Base-by-base conservation (phyloP, 2,888 invertebrate species). In the Hirudinaria manillensis region DNA sequence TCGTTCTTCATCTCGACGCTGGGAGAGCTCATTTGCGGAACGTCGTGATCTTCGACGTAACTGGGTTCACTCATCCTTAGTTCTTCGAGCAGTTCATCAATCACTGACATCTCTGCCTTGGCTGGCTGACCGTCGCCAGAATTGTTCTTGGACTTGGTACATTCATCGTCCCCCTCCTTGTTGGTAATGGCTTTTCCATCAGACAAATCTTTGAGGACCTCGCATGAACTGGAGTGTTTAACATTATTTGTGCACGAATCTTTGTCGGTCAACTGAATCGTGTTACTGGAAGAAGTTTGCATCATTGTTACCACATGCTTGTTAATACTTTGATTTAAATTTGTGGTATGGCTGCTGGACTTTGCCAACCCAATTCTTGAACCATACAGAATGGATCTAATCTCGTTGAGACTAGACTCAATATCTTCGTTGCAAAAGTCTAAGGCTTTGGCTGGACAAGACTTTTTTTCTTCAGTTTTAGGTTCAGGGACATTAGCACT, bases 361-460 rank as follows among this genome's bases (percentile, higher is more conserved):
- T 61, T 61, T 61, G 61, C 61, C 29, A 61, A 61, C n/a, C 61
- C 61, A 61, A 61, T 61, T 29, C 61, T 36, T 19, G 72, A 45
- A 24, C 73, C 73, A 34, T 73, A 73, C 3, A 73, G 65, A 34
- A 73, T 55, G 1, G 32, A 53, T 24, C 73, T 65, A 13, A 73
- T 73, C 45, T 73, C 73, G n/a, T 73, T 55, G 29, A 73, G 65
- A n/a, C 65, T 61, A 36, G 24, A 32, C 34, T 73, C 73, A 7
- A 73, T 73, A 38, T 73, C 73, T 65, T 56, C 73, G 19, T 65
- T 65, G 38, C 73, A 34, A 65, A 73, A 73, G 27, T 73, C 73
- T 34, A 73, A 24, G 16, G 72, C 53, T 45, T 55, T 72, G 72
- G 32, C 29, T 29, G 24, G 7, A 27, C 61, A 24, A 61, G 24